Base-by-base conservation (phyloP, 2,888 invertebrate genomes). In the Caenorhabditis parvicauda region DNA sequence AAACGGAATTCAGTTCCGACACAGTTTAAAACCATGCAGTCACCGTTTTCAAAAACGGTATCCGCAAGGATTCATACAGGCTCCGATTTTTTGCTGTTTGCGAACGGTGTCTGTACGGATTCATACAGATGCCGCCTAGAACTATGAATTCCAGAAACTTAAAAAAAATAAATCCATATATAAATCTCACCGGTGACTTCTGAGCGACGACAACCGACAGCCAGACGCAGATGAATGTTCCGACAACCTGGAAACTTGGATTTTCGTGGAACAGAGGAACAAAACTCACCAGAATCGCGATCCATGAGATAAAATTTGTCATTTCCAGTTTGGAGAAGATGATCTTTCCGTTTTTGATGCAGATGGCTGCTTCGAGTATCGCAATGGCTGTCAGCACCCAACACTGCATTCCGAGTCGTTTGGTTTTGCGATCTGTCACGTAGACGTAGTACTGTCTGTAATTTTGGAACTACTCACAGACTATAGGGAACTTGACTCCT, bases 381-480 rank as follows among this genome's bases (percentile, higher is more conserved):
- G 71, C 70, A 19, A 80, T 65, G 9, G 65, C 95, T 74, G 92
- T 83, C 83, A 94, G 95, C 9, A 98, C 92, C 96, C 96, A 98
- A 83, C 94, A 94, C 82, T 98, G 98, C 22, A 95, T 96, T 39
- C 98, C 98, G 21, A 98, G 91, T 79, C 98, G 86, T 83, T 92
- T 94, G 83, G 95, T 95, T 54, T 90, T 88, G 2, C 95, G 90
- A 83, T 98, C 96, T 28, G 96, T 96, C 52, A 92, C 91, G 83
- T 92, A 98, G 72, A 89, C 90, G 83, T 98, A 98, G 85, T 93
- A 98, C 85, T 98, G 98, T 82, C 95, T 92, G 85, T 54, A 84
- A 46, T 46, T 12, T 17, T 21, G n/a, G n/a, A n/a, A n/a, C n/a
- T n/a, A n/a, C n/a, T n/a, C n/a, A n/a, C n/a, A n/a, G n/a, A n/a